Evolutionary conservation across 2,113 vertebrate species (phyloP).

Genomic region (Channa argus): DNA sequence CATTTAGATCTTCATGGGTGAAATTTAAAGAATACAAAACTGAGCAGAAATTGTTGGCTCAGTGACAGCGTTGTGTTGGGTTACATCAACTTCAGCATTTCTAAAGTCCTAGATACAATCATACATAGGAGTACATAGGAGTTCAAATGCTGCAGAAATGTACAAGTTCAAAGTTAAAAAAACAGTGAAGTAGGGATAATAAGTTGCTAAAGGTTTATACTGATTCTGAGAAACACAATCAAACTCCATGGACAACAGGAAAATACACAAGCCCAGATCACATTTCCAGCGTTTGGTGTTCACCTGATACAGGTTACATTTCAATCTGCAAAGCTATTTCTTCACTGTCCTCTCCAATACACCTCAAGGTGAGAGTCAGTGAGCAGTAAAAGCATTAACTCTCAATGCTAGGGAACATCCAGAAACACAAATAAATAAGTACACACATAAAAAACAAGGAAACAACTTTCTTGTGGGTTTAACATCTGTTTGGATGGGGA

Average conservation of each 20-base stretch:
- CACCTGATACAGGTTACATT: background rate
- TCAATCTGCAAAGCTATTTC: conserved; percentile 8
- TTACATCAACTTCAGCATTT: no score
- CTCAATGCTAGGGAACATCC: no score
- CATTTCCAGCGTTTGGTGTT: background rate
- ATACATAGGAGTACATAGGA: no score
- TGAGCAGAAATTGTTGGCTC: no score
- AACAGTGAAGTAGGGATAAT: background rate
- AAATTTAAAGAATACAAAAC: no score
- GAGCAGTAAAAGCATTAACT: background rate
- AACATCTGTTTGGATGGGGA: conserved; percentile 30
- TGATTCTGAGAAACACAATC: background rate
- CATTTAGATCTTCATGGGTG: no score
- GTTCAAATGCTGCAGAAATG: no score
- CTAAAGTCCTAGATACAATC: no score
- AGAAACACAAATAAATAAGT: background rate
- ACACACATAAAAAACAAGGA: no score
- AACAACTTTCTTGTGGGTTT: no score
- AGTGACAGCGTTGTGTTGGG: no score
- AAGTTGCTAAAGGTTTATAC: background rate
- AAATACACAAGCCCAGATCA: conserved; percentile 3
- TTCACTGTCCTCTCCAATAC: conserved; percentile 1
- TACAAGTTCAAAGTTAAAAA: background rate
- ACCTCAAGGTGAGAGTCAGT: conserved; percentile 1
- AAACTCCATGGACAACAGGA: background rate